phyloP scores from a whole-genome alignment of 2,797 vertebrate genomes.

The Podargus strigoides region DNA sequence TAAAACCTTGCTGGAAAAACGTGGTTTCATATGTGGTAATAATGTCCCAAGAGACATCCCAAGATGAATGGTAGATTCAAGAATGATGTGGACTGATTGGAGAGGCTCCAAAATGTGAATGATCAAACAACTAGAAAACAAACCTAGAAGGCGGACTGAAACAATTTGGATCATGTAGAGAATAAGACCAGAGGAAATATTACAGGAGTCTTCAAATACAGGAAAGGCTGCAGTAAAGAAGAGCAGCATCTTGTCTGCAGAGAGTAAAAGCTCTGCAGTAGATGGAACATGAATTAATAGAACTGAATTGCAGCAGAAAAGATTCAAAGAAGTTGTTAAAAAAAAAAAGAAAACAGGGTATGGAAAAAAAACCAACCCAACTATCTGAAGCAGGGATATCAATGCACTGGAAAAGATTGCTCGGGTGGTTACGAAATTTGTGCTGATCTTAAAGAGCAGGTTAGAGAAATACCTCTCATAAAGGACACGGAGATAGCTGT shows the following conservation, averaged over 20 bases:
- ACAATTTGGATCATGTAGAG: not conserved
- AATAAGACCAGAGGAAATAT: not conserved
- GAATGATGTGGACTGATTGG: not conserved
- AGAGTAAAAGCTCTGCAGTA: not conserved
- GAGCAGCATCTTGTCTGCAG: not conserved
- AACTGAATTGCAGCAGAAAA: not conserved
- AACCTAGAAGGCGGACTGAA: not conserved
- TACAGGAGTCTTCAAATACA: not conserved
- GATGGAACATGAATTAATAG: not conserved
- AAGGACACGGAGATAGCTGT: not conserved
- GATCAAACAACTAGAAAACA: not conserved
- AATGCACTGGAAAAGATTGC: not conserved
- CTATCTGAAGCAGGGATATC: not conserved
- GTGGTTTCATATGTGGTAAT: not conserved
- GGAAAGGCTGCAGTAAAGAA: not conserved
- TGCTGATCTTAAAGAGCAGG: not conserved
- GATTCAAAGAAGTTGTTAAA: not conserved
- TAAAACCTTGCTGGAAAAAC: slow-evolving; percentile 20
- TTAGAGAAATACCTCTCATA: not conserved
- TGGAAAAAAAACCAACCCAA: no score
- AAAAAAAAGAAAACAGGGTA: accelerated
- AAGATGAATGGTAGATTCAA: slow-evolving; percentile 12
- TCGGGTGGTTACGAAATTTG: not conserved
- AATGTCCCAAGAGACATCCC: not conserved
- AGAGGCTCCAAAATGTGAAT: not conserved